A percentile compares a stretch with the other conserved stretches of the same genome.
These are phyloP conservation scores for Rhinella marina DNA, from an alignment of 2,797 vertebrate genomes.

Conservation along the genomic window DNA sequence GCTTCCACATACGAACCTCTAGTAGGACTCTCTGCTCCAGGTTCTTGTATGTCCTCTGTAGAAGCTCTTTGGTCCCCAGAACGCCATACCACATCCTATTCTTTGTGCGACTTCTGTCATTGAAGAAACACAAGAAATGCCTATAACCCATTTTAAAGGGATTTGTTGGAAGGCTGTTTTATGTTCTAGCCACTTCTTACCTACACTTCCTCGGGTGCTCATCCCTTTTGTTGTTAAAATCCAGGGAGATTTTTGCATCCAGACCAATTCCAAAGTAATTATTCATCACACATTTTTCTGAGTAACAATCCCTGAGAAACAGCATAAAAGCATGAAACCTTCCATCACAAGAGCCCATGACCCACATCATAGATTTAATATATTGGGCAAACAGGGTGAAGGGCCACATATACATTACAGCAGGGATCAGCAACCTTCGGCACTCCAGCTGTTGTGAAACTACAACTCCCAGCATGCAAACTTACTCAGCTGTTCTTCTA, in stretches of 20 bases:
- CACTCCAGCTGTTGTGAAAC: no score
- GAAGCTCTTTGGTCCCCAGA: constrained; percentile 92
- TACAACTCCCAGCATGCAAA: no score
- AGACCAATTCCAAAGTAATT: constrained; percentile 98
- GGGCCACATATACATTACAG: no score
- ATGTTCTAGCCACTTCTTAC: constrained; percentile 68
- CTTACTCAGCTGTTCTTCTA: no score
- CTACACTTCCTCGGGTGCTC: constrained; percentile 98
- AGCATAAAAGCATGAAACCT: neutral
- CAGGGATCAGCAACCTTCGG: no score
- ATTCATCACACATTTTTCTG: constrained; percentile 98
- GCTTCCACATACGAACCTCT: constrained; percentile 79
- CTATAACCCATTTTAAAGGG: neutral
- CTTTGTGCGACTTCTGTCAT: constrained; percentile 90
- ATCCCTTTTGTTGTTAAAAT: constrained; percentile 97
- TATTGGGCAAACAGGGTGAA: neutral
- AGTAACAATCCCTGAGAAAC: constrained; percentile 79
- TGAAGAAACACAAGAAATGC: neutral
- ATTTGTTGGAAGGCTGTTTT: neutral
- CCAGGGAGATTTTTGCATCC: constrained; percentile 96
- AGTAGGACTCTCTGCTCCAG: constrained; percentile 93
- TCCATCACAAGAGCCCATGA: neutral
- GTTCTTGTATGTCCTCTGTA: constrained; percentile 95
- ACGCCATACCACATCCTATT: constrained; percentile 99
- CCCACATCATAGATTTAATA: neutral